Conservation (phyloP, 1,140 invertebrate species). For the Gryon sp. region DNA sequence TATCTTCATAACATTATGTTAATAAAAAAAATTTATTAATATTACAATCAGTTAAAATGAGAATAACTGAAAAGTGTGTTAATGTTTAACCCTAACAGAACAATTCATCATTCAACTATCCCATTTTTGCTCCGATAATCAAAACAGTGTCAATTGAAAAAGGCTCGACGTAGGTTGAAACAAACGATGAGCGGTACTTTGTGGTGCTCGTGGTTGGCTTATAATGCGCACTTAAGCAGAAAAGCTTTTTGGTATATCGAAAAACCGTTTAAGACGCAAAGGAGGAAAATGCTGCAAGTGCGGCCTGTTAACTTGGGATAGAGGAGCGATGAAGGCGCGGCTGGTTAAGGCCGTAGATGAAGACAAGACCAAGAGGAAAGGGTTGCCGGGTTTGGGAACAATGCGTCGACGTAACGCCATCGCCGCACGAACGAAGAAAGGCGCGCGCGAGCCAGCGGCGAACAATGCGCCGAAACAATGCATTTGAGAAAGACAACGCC, state of each 20-base stretch:
- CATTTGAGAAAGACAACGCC: constrained; percentile 67
- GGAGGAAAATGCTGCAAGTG: constrained; percentile 40
- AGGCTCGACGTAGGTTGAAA: constrained; percentile 15
- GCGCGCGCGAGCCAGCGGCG: constrained; percentile 63
- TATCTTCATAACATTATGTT: too few relatives aligned
- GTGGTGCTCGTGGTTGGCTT: constrained; percentile 27
- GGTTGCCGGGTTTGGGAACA: constrained; percentile 37
- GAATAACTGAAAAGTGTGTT: too few relatives aligned
- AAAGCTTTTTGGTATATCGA: constrained; percentile 53
- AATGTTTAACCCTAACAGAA: constrained; percentile 2
- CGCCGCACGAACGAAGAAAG: constrained; percentile 50
- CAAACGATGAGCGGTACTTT: constrained; percentile 4
- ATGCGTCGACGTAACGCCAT: constrained; percentile 55
- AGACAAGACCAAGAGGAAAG: constrained; percentile 43
- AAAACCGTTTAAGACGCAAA: constrained; percentile 52
- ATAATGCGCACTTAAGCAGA: constrained; percentile 30
- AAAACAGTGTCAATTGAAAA: constrained; percentile 39
- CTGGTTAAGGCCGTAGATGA: constrained; percentile 40
- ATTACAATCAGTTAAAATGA: not conserved
- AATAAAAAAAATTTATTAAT: too few relatives aligned
- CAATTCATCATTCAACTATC: not conserved
- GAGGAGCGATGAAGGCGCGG: constrained; percentile 17
- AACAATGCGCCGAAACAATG: constrained; percentile 75
- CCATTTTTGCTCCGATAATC: constrained; percentile 1
- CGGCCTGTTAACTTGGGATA: constrained; percentile 42